phyloP scores from a whole-genome alignment of 2,888 invertebrate genomes.

The Hirtodrosophila trivittata region DNA sequence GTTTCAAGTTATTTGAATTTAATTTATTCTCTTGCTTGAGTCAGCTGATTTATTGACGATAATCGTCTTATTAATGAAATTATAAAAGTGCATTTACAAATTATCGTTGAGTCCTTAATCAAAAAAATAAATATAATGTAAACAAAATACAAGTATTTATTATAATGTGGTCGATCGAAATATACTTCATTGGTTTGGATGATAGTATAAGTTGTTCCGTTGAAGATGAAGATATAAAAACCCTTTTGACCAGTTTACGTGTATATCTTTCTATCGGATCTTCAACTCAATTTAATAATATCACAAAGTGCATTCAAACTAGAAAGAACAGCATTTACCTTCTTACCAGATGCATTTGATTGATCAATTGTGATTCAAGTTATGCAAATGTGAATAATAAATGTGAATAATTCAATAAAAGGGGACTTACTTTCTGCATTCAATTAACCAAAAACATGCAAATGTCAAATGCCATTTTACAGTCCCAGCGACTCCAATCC shows the following conservation, averaged over 20 bases:
- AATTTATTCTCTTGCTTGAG: constrained; percentile 22
- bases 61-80: constrained; percentile 53
- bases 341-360: neutral
- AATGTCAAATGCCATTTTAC: constrained; percentile 65
- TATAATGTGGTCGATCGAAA: no score
- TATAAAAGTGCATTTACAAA: constrained; percentile 41
- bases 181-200: no score
- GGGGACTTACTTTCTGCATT: constrained; percentile 44
- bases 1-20: constrained; percentile 47
- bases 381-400: constrained; percentile 51
- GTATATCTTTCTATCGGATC: no score
- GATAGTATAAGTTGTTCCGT: no score
- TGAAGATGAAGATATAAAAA: no score
- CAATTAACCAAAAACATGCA: constrained; percentile 64
- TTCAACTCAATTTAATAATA: no score
- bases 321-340: no score
- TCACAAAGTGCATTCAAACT: neutral
- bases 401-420: constrained; percentile 50
- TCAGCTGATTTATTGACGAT: constrained; percentile 43
- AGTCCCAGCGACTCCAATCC: constrained; percentile 19
- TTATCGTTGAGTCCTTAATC: constrained; percentile 10
- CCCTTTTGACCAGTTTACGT: no score
- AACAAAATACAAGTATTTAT: no score
- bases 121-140: no score
- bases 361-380: constrained; percentile 23